Evolutionary conservation across 2,888 invertebrate species (phyloP).

Genomic region (Lymantria dispar): DNA sequence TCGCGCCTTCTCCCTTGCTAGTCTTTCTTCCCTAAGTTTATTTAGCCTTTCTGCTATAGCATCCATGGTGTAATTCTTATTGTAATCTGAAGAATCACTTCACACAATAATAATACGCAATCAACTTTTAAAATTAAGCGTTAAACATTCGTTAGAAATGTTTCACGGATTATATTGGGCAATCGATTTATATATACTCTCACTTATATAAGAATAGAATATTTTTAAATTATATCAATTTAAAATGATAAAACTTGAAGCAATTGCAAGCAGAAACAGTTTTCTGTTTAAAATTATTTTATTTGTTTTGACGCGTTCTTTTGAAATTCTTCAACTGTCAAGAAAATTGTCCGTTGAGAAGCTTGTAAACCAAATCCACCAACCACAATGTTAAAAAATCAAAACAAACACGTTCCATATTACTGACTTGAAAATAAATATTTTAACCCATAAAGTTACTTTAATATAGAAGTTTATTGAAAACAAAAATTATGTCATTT

Average conservation of each 20-base stretch:
- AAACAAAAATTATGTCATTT: too few relatives aligned
- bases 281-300: not conserved
- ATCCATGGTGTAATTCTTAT: not conserved
- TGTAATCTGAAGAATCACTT: not conserved
- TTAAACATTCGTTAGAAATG: too few relatives aligned
- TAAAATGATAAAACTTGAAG: not conserved
- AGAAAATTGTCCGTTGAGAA: not conserved
- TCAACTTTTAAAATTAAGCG: too few relatives aligned
- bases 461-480: too few relatives aligned
- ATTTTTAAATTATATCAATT: not conserved
- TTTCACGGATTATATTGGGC: too few relatives aligned
- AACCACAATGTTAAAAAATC: not conserved
- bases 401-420: not conserved
- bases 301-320: not conserved
- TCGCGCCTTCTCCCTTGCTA: conserved; percentile 65
- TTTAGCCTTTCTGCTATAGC: conserved; percentile 7
- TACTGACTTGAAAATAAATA: not conserved
- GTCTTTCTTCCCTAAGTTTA: conserved; percentile 61
- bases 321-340: not conserved
- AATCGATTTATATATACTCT: too few relatives aligned
- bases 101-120: not conserved
- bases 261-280: not conserved
- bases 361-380: not conserved
- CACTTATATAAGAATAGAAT: too few relatives aligned
- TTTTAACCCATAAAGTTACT: too few relatives aligned